A percentile compares a stretch with the other conserved stretches of the same genome.
Evolutionary conservation across 2,888 invertebrate species (phyloP).

Genomic region (Terebella lapidaria): DNA sequence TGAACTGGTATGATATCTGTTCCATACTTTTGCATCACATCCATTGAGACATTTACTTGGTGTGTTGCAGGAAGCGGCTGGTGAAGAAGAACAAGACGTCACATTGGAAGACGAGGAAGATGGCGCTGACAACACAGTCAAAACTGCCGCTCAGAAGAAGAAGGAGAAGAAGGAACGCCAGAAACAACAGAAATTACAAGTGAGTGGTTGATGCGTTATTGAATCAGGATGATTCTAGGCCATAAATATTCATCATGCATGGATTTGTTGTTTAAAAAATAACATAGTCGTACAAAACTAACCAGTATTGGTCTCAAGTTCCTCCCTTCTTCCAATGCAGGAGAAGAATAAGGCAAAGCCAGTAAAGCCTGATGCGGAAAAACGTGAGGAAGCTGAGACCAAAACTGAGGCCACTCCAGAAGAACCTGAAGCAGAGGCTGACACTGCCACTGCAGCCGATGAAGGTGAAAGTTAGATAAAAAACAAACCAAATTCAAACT

Average conservation of each 20-base stretch:
- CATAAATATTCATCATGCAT: too few species aligned
- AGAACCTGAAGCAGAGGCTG: conserved; percentile 11
- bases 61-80: too few species aligned
- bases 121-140: conserved; percentile 20
- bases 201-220: conserved; percentile 21
- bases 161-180: conserved; percentile 78
- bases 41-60: too few species aligned
- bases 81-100: conserved; percentile 23
- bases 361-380: conserved; percentile 5
- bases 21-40: too few species aligned
- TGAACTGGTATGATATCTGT: too few species aligned
- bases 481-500: conserved; percentile 1
- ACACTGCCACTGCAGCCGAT: conserved; percentile 15
- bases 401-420: neutral
- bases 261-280: too few species aligned
- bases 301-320: too few species aligned
- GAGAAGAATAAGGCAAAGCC: too few species aligned
- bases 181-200: conserved; percentile 69
- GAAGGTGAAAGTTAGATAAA: conserved; percentile 6
- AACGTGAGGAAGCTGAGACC: conserved; percentile 10
- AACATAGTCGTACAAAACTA: too few species aligned
- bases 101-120: conserved; percentile 15
- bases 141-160: conserved; percentile 59
- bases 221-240: too few species aligned
- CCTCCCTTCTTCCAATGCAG: too few species aligned